Conservation (phyloP, 2,888 invertebrate genomes). For the Sclerodermus sp. region DNA sequence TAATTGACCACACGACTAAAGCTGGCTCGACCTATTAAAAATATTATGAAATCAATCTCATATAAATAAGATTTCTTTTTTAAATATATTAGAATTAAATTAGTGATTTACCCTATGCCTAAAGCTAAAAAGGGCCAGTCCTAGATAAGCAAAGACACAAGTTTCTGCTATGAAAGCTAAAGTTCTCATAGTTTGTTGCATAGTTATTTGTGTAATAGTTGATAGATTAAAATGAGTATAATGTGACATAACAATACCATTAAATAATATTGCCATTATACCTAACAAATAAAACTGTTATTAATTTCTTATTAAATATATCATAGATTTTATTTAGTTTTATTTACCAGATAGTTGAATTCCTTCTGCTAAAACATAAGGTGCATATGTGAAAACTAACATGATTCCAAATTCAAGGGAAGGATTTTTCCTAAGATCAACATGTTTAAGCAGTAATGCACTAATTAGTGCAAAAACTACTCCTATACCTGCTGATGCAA, state of each 20-base stretch:
- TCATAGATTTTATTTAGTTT: slow-evolving; percentile 3
- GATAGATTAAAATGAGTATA: slow-evolving; percentile 98
- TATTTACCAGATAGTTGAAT: slow-evolving; percentile 82
- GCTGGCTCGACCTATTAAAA: slow-evolving; percentile 69
- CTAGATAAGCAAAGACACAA: slow-evolving; percentile 97
- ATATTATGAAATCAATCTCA: slow-evolving; percentile 5
- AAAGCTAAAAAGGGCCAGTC: slow-evolving; percentile 92
- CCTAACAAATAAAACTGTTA: slow-evolving; percentile 73
- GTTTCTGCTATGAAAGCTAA: slow-evolving; percentile 98
- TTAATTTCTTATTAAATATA: slow-evolving; percentile 2
- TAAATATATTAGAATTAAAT: too few species aligned
- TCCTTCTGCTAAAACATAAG: slow-evolving; percentile 97
- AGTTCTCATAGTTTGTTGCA: slow-evolving; percentile 98
- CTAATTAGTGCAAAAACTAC: slow-evolving; percentile 92
- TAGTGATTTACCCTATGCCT: slow-evolving; percentile 85
- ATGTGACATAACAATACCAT: slow-evolving; percentile 99
- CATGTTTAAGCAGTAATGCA: slow-evolving; percentile 89
- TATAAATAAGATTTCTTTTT: neutral
- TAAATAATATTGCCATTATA: slow-evolving; percentile 98
- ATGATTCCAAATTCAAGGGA: slow-evolving; percentile 98
- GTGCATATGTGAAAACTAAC: slow-evolving; percentile 97
- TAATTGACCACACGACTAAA: slow-evolving; percentile 91
- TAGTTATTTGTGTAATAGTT: slow-evolving; percentile 97
- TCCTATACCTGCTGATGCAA: slow-evolving; percentile 96
- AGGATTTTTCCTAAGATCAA: slow-evolving; percentile 95